A percentile compares a stretch with the other conserved stretches of the same genome.
These are phyloP conservation scores for Thelaira solivaga DNA, from an alignment of 2,888 invertebrate species.

Conservation along the genomic window DNA sequence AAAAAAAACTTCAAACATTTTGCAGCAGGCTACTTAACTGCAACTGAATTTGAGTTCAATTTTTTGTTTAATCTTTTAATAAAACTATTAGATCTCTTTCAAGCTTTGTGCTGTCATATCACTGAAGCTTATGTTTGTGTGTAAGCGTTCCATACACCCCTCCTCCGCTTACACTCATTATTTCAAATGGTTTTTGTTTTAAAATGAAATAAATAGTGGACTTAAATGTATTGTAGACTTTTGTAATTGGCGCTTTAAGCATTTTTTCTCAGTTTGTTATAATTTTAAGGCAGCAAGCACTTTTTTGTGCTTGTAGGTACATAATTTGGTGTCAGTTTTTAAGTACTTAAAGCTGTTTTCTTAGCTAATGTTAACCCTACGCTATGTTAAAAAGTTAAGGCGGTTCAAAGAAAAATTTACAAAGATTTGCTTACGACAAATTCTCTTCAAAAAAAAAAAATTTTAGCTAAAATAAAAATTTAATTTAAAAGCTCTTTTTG, in stretches of 20 bases:
- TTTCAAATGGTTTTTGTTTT: constrained; percentile 21
- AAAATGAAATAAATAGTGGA: constrained; percentile 31
- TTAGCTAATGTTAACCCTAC: constrained; percentile 27
- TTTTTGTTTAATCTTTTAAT: neutral
- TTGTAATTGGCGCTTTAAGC: constrained; percentile 71
- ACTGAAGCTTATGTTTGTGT: neutral
- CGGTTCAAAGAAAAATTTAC: no score
- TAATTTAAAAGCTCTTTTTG: no score
- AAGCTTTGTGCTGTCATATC: constrained; percentile 1
- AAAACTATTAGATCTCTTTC: constrained; percentile 31
- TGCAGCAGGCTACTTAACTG: constrained; percentile 30
- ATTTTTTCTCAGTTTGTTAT: constrained; percentile 25
- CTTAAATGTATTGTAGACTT: constrained; percentile 52
- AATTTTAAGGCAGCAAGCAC: constrained; percentile 21
- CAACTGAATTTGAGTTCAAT: neutral
- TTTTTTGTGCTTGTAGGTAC: neutral
- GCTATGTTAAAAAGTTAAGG: no score
- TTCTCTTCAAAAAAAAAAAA: no score
- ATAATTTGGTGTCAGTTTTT: constrained; percentile 33
- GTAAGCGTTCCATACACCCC: neutral
- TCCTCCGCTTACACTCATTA: neutral
- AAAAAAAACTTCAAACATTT: neutral
- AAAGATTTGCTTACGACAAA: no score
- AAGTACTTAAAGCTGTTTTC: constrained; percentile 26
- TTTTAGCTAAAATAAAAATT: no score